Conservation (phyloP, 2,113 vertebrate species). For the Cololabis saira region DNA sequence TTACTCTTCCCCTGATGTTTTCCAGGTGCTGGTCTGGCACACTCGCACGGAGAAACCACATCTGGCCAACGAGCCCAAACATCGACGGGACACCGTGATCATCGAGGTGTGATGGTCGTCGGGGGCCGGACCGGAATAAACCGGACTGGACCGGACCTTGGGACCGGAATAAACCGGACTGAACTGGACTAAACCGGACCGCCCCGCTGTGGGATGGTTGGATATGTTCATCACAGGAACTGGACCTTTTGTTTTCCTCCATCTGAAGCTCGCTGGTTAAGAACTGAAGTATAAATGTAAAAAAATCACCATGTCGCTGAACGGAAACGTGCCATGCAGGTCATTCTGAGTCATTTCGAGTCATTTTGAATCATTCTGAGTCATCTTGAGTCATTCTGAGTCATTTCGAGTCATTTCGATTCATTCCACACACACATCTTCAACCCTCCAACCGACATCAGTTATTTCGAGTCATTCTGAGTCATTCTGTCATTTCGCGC, state of each 20-base stretch:
- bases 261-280: constrained; percentile 37
- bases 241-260: constrained; percentile 22
- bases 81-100: constrained; percentile 88
- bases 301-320: constrained; percentile 22
- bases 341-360: constrained; percentile 22
- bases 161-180: no score
- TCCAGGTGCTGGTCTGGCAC: constrained; percentile 98
- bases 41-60: constrained; percentile 97
- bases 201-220: no score
- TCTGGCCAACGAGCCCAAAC: constrained; percentile 92
- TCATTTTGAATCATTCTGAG: no score
- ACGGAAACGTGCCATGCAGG: constrained; percentile 45
- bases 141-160: no score
- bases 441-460: no score
- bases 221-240: constrained; percentile 11
- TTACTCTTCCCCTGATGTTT: background rate
- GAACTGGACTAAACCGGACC: no score
- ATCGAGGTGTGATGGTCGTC: constrained; percentile 89
- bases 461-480: no score
- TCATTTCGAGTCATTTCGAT: no score
- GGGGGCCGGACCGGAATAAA: constrained; percentile 39
- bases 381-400: no score
- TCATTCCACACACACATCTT: no score
- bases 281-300: constrained; percentile 43
- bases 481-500: no score